A percentile compares a stretch with the other conserved stretches of the same genome.
Conservation (phyloP, 2,113 vertebrate species). For the Marcusenius ussheri region DNA sequence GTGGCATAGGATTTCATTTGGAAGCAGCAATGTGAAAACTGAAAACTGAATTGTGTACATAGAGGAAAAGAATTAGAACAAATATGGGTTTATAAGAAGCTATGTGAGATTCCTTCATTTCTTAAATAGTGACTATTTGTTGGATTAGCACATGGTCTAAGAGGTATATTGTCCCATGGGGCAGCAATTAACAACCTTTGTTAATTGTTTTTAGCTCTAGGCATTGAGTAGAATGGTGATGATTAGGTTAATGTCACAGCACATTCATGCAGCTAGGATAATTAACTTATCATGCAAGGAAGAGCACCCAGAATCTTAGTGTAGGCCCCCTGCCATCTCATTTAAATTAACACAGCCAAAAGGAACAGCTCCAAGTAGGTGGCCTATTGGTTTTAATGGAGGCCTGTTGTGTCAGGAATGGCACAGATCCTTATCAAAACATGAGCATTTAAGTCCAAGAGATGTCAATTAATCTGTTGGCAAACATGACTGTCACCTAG, state of each 20-base stretch:
- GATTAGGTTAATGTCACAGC: conserved; percentile 30
- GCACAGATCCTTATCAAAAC: conserved; percentile 43
- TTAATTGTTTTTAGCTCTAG: neutral
- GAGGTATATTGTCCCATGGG: conserved; percentile 4
- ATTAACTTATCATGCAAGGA: conserved; percentile 29
- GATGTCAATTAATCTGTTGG: conserved; percentile 31
- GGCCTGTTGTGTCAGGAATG: conserved; percentile 34
- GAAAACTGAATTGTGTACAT: neutral
- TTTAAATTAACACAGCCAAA: conserved; percentile 38
- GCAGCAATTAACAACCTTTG: conserved; percentile 22
- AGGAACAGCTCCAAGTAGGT: conserved; percentile 17
- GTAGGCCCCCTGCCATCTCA: conserved; percentile 35
- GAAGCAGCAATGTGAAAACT: neutral
- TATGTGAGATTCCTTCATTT: conserved; percentile 28
- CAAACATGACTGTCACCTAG: conserved; percentile 24
- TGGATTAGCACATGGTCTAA: neutral
- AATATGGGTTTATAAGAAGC: conserved; percentile 14
- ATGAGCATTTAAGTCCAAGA: conserved; percentile 31
- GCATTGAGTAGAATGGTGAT: conserved; percentile 2
- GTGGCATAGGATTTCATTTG: neutral
- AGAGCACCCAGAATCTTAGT: conserved; percentile 5
- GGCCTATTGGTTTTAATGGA: conserved; percentile 35
- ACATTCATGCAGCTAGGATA: conserved; percentile 18
- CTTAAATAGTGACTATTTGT: conserved; percentile 30
- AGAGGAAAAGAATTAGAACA: neutral